These are phyloP conservation scores for Ditula angustiorana DNA, from an alignment of 2,888 invertebrate species.

Conservation along the genomic window DNA sequence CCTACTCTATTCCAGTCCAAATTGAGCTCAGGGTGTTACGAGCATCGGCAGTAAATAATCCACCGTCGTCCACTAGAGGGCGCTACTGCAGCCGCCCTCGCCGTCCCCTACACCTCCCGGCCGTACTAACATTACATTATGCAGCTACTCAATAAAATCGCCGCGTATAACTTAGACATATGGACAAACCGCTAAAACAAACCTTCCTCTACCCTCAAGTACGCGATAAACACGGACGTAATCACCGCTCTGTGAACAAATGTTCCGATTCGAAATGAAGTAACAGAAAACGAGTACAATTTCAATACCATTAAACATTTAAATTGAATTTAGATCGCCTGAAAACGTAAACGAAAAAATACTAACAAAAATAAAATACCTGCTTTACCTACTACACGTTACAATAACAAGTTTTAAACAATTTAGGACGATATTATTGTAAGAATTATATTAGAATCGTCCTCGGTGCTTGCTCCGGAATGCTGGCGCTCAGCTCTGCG, in stretches of 20 bases:
- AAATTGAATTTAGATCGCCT: conserved; percentile 58
- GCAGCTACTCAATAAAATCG: conserved; percentile 83
- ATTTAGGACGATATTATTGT: conserved; percentile 83
- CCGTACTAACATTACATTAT: conserved; percentile 67
- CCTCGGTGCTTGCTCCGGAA: conserved; percentile 71
- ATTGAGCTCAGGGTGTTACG: conserved; percentile 15
- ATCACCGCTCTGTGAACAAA: conserved; percentile 48
- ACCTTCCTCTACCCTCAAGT: conserved; percentile 60
- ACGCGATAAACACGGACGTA: conserved; percentile 42
- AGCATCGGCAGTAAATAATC: conserved; percentile 48
- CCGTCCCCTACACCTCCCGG: conserved; percentile 41
- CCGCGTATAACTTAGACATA: conserved; percentile 77
- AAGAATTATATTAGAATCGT: conserved; percentile 86
- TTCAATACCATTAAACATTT: conserved; percentile 46
- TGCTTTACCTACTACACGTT: conserved; percentile 74
- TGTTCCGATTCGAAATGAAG: conserved; percentile 53
- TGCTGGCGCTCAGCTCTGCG: conserved; percentile 58
- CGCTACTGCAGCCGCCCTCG: conserved; percentile 49
- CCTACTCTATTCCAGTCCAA: conserved; percentile 16
- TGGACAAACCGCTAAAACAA: conserved; percentile 71
- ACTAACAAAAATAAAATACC: conserved; percentile 79
- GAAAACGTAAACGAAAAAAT: conserved; percentile 74
- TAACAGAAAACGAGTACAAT: conserved; percentile 64
- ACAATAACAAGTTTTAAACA: conserved; percentile 81
- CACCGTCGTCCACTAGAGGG: conserved; percentile 58